phyloP scores from a whole-genome alignment of 2,797 vertebrate species.

The Euphonia xanthogaster region DNA sequence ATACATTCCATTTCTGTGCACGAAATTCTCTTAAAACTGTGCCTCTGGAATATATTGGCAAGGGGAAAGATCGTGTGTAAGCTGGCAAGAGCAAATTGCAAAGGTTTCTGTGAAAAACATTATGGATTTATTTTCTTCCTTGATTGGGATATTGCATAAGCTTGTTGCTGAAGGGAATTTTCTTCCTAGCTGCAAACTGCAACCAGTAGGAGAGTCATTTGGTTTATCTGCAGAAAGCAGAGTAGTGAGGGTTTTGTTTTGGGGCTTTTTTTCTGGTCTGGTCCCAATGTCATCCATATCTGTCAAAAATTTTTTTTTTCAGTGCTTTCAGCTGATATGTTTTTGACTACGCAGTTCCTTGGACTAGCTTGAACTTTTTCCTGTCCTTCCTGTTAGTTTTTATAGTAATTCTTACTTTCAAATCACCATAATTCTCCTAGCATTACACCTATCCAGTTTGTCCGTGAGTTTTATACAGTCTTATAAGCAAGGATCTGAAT shows the following conservation, averaged over 20 bases:
- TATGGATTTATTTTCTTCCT: not conserved
- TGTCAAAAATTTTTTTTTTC: not conserved
- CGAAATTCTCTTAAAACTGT: not conserved
- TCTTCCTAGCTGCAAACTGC: not conserved
- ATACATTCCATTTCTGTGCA: not conserved
- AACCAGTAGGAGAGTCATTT: not conserved
- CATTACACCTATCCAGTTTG: not conserved
- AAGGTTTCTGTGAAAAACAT: not conserved
- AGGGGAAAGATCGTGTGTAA: not conserved
- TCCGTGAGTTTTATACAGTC: not conserved
- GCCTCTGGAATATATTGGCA: not conserved
- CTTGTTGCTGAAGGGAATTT: slow-evolving; percentile 1
- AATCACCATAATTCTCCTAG: not conserved
- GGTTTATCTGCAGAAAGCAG: slow-evolving; percentile 12
- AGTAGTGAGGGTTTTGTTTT: not conserved
- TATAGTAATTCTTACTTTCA: not conserved
- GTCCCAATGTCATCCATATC: not conserved
- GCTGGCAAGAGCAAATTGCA: not conserved
- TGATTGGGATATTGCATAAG: not conserved
- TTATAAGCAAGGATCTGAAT: not conserved
- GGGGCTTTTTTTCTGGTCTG: not conserved
- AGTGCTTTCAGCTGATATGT: not conserved
- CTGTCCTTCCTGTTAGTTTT: not conserved
- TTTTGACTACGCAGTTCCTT: not conserved
- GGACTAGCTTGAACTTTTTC: not conserved